Evolutionary conservation across 2,113 vertebrate genomes (phyloP), one percentile per base, ranked within the genome.

Genomic region (Craseonycteris thonglongyai): DNA sequence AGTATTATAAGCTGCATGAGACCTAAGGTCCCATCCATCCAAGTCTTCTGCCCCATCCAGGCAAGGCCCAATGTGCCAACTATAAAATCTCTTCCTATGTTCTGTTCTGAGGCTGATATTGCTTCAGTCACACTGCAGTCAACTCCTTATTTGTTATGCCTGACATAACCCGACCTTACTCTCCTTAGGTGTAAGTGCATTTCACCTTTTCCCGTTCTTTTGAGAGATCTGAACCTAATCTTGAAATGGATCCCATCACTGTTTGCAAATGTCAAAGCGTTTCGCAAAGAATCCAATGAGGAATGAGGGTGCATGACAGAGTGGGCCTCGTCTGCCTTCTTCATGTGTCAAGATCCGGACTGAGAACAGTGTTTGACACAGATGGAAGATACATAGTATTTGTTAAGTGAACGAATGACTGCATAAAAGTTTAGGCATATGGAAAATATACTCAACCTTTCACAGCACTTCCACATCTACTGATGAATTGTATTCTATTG

Each of bases 151-250:
- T 92, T 80, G 49, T 71, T 92, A 54, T 1, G 0, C 40, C n/a
- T 54, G 65, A 45, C 38, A 87, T 13, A 63, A 68, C 12, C 26
- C 33, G 75, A 63, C 58, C 85, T 87, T 56, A 38, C 19, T 91
- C 80, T 69, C 79, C 66, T 65, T 30, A 68, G 75, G 58, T 76
- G 58, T 75, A 84, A 90, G 35, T 88, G 66, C 24, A 69, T 51
- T 88, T 81, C 72, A 16, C 42, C 35, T 72, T 68, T 84, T 90
- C 30, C 51, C 30, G 78, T 51, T 82, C 81, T 86, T 65, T 24
- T 91, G 82, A 82, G 21, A 92, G 61, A 72, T 30, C 40, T 26
- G 78, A 93, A 92, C 66, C 65, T 82, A 59, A 86, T 90, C 74
- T 86, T 59, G 45, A 87, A 97, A 92, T 88, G 63, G 83, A 87